Evolutionary conservation across 2,888 invertebrate species (phyloP).

Genomic region (Philaethria dido): DNA sequence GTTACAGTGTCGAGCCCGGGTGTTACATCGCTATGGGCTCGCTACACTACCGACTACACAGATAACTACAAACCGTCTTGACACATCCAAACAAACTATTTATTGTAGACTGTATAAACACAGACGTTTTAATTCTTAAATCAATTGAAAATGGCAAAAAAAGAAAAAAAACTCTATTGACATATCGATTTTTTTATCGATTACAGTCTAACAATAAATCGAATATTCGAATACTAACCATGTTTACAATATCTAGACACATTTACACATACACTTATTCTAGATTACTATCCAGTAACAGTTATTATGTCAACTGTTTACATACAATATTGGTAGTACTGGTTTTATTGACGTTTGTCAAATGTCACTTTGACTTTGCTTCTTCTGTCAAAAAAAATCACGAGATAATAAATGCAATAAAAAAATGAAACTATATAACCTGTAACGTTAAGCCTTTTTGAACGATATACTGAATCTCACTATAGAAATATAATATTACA

Average conservation of each 20-base stretch:
- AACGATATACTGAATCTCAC: too few species aligned
- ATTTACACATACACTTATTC: conserved; percentile 43
- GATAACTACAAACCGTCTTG: conserved; percentile 50
- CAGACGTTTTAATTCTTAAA: not conserved
- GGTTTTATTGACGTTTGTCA: not conserved
- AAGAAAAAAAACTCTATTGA: not conserved
- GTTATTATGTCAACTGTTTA: conserved; percentile 28
- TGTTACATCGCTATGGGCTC: conserved; percentile 58
- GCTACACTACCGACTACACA: conserved; percentile 55
- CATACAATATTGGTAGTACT: conserved; percentile 12
- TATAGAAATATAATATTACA: too few species aligned
- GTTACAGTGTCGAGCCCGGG: conserved; percentile 69
- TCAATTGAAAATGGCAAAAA: not conserved
- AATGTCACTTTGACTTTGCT: not conserved
- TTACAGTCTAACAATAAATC: conserved; percentile 32
- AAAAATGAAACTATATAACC: not conserved
- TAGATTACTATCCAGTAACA: conserved; percentile 38
- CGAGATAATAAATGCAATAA: conserved; percentile 7
- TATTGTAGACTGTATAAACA: not conserved
- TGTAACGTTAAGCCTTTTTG: not conserved
- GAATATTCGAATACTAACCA: conserved; percentile 29
- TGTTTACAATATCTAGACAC: conserved; percentile 37
- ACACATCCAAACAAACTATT: conserved; percentile 25
- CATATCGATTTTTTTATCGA: conserved; percentile 5
- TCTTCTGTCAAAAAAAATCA: not conserved